Evolutionary conservation across 2,888 invertebrate species (phyloP), one percentile per base, ranked within the genome.

Genomic region (Tinea semifulvella): DNA sequence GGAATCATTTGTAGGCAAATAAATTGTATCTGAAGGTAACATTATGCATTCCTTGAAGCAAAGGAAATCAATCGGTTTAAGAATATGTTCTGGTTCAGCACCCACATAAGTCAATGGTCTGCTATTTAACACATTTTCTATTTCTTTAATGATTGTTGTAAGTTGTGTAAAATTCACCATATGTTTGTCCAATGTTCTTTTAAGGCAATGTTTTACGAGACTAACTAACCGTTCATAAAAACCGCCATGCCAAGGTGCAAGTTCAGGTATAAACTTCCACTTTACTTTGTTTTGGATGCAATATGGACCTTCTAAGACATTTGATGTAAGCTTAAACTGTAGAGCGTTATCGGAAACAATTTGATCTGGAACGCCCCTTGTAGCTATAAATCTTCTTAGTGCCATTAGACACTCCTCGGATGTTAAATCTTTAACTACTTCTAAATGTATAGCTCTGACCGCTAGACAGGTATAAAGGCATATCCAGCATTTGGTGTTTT

Each of bases 241-340:
- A 0, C 55, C 53, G 0, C 52, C 53, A 18, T 28, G 26, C 52
- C 52, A 53, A 2, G 53, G 53, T 0, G 53, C 50, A 1, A 52
- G 39, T 14, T 50, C 43, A 1, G 50, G 45, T 3, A 53, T 53
- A 14, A 52, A 51, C 20, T 31, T 49, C 53, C 52, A 52, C 8
- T 20, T 10, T 0, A 53, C 48, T 2, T 39, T 27, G 1, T 51
- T 49, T 7, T 40, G 18, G 10, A 44, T 22, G 22, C 51, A 51
- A 10, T 49, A 48, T 4, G 36, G n/a, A 10, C 22, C 35, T 7
- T 6, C 5, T 13, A 51, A 6, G 7, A 51, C 46, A n/a, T 48
- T 48, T 1, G 47, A 19, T 7, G 43, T 47, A 3, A 51, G 26
- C 18, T 50, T 51, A 18, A 49, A 51, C 1, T 45, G 35, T 7